Conservation (phyloP, 2,113 vertebrate species). For the Hippocampus mohnikei region DNA sequence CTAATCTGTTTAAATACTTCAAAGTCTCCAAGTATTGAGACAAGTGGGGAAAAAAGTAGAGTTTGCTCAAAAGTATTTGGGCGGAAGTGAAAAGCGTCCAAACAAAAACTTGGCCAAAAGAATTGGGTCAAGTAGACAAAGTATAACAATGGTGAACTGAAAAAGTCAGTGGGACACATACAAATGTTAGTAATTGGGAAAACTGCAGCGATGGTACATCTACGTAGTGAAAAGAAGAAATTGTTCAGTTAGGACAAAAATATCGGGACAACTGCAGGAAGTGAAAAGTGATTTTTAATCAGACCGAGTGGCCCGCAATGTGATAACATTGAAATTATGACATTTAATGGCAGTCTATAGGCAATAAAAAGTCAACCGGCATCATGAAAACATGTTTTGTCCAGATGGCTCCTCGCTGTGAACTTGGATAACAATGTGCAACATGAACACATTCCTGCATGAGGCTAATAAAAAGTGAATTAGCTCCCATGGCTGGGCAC, state of each 20-base stretch:
- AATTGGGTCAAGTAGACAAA: not conserved
- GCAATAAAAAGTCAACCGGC: not conserved
- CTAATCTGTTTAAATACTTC: not conserved
- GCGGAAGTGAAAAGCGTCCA: too few species aligned
- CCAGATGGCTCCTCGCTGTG: not conserved
- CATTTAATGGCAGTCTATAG: not conserved
- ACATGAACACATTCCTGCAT: slow-evolving; percentile 29
- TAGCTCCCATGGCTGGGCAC: slow-evolving; percentile 27
- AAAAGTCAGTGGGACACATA: not conserved
- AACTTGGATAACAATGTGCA: slow-evolving; percentile 21
- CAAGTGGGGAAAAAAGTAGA: too few species aligned
- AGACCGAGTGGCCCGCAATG: not conserved
- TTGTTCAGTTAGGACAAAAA: not conserved
- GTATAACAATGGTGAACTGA: too few species aligned
- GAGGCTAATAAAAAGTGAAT: slow-evolving; percentile 46
- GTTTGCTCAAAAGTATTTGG: too few species aligned
- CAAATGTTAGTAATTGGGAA: not conserved
- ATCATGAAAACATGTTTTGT: not conserved
- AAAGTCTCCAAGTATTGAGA: not conserved
- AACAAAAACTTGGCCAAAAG: not conserved
- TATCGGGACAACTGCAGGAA: not conserved
- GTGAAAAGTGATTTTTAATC: not conserved
- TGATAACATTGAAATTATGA: not conserved
- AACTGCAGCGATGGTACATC: not conserved
- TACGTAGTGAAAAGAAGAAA: not conserved